A percentile compares a stretch with the other conserved stretches of the same genome.
These are phyloP conservation scores for Drepana falcataria DNA, from an alignment of 2,888 invertebrate genomes.

Conservation along the genomic window DNA sequence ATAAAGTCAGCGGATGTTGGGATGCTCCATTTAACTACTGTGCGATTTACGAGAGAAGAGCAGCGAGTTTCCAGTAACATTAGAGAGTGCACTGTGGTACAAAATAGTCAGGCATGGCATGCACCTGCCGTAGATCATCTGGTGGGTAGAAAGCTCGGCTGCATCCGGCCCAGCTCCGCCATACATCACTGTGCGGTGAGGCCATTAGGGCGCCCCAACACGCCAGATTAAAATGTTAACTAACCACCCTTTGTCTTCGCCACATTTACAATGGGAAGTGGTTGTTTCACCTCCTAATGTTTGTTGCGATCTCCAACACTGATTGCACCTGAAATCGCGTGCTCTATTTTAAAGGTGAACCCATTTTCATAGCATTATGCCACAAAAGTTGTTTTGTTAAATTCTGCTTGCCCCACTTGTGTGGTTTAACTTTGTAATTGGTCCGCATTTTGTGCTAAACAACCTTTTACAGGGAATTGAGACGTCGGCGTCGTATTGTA, in stretches of 20 bases:
- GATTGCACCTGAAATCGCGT: conserved; percentile 39
- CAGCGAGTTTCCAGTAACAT: not conserved
- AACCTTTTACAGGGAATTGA: not conserved
- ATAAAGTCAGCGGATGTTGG: too few relatives aligned
- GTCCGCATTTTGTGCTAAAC: not conserved
- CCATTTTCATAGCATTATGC: conserved; percentile 1
- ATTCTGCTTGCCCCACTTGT: not conserved
- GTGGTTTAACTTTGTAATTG: not conserved
- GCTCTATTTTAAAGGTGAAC: conserved; percentile 7
- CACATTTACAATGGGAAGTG: conserved; percentile 44
- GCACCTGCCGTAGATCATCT: conserved; percentile 44
- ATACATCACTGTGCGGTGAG: conserved; percentile 43
- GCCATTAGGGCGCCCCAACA: conserved; percentile 48
- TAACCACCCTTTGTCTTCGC: conserved; percentile 52
- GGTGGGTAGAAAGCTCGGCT: conserved; percentile 42
- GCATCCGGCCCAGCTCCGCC: conserved; percentile 32
- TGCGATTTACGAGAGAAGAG: not conserved
- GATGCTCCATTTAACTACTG: too few relatives aligned
- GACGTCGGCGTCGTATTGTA: not conserved
- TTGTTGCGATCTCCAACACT: conserved; percentile 35
- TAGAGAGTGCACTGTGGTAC: not conserved
- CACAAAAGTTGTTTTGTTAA: not conserved
- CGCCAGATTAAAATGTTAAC: conserved; percentile 62
- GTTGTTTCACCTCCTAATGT: conserved; percentile 43
- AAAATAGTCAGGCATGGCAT: conserved; percentile 16